These are phyloP conservation scores for Setophaga coronata DNA, from an alignment of 2,113 vertebrate genomes.

Conservation along the genomic window DNA sequence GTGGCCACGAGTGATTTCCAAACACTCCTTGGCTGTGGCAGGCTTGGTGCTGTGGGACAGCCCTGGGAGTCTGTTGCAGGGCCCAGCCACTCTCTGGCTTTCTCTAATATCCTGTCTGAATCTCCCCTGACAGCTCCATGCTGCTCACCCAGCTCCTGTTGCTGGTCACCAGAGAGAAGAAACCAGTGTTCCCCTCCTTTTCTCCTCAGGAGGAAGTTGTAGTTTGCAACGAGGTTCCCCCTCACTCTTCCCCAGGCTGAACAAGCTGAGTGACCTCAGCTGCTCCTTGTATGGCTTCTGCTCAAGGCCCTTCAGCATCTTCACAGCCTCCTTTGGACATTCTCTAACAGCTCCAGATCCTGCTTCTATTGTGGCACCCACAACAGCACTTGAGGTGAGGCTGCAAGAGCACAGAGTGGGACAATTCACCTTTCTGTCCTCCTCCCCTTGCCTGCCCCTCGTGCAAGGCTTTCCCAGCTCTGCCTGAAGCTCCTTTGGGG, in stretches of 20 bases:
- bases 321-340: no score
- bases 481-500: neutral
- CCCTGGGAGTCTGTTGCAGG: neutral
- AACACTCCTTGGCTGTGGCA: neutral
- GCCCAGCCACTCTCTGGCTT: neutral
- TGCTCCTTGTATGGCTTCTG: neutral
- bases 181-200: neutral
- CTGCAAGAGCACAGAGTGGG: neutral
- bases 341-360: neutral
- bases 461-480: fast-evolving
- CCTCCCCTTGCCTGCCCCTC: neutral
- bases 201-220: neutral
- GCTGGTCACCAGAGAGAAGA: neutral
- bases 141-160: neutral
- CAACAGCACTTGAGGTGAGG: neutral
- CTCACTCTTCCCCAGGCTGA: neutral
- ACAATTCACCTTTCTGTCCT: neutral
- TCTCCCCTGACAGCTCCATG: neutral
- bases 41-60: neutral
- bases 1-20: neutral
- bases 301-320: neutral
- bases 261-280: neutral
- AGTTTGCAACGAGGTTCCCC: neutral
- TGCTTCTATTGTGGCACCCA: neutral
- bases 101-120: neutral